These are phyloP conservation scores for Ginglymostoma cirratum DNA, from an alignment of 2,113 vertebrate genomes.

Conservation along the genomic window DNA sequence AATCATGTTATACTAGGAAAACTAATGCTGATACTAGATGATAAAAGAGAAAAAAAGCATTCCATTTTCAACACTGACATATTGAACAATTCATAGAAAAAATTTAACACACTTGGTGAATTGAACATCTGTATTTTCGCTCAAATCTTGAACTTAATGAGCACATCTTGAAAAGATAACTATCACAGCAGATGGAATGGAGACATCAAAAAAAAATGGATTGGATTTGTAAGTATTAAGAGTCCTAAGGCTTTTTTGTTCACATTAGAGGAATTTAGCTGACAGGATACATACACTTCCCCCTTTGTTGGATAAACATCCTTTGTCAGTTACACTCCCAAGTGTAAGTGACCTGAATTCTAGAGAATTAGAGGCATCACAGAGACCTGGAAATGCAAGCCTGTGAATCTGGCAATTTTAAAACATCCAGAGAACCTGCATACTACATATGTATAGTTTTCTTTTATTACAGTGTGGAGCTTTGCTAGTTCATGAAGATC, in stretches of 20 bases:
- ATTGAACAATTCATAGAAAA: neutral
- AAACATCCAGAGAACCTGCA: neutral
- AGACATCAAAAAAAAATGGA: neutral
- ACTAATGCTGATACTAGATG: neutral
- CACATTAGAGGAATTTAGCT: neutral
- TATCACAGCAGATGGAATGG: neutral
- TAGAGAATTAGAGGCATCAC: neutral
- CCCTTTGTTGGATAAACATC: neutral
- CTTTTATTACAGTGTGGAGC: conserved; percentile 31
- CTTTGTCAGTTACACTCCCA: neutral
- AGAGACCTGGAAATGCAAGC: neutral
- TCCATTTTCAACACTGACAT: neutral
- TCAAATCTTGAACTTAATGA: neutral
- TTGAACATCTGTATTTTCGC: neutral
- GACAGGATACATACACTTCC: neutral
- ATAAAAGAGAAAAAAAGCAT: neutral
- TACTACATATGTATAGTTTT: neutral
- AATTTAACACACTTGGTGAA: neutral
- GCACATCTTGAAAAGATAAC: neutral
- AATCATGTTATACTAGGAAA: neutral
- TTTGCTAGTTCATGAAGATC: conserved; percentile 40
- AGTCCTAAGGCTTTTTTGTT: neutral
- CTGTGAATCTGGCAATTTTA: neutral
- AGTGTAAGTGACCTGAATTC: neutral
- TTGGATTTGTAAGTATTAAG: neutral